Evolutionary conservation across 2,888 invertebrate species (phyloP).

Genomic region (Macaria liturata): DNA sequence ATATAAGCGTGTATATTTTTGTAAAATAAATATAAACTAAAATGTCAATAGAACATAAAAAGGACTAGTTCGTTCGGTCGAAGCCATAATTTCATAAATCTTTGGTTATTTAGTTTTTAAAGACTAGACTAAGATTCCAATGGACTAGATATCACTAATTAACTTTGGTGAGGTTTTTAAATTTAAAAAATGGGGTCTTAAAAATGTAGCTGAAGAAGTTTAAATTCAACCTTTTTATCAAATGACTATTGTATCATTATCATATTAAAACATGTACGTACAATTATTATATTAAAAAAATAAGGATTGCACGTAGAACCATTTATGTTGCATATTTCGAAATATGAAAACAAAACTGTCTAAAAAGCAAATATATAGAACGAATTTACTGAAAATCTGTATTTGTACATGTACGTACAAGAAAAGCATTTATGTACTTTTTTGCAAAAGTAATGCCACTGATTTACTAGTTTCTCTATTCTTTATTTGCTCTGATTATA

Average conservation of each 20-base stretch:
- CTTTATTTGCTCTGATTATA: too few relatives aligned
- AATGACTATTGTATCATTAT: too few relatives aligned
- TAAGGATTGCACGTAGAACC: too few relatives aligned
- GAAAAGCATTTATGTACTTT: conserved; percentile 14
- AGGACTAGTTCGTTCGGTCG: conserved; percentile 72
- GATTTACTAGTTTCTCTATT: not conserved
- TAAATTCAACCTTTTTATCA: too few relatives aligned
- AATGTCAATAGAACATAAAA: conserved; percentile 26
- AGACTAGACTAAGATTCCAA: conserved; percentile 52
- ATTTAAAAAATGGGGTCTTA: conserved; percentile 1
- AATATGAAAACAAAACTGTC: too few relatives aligned
- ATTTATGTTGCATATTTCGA: too few relatives aligned
- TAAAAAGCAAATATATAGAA: too few relatives aligned
- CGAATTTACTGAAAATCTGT: conserved; percentile 1
- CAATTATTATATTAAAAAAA: too few relatives aligned
- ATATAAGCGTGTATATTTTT: too few relatives aligned
- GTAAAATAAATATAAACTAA: not conserved
- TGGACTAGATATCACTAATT: conserved; percentile 32
- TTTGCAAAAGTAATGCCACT: conserved; percentile 20
- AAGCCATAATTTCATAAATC: conserved; percentile 47
- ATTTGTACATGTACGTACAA: conserved; percentile 12
- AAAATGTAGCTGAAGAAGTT: too few relatives aligned
- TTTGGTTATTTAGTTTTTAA: conserved; percentile 52
- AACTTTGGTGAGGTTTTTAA: conserved; percentile 46
- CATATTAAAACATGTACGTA: too few relatives aligned